Percentiles rank a stretch among this genome's conserved stretches.
Evolutionary conservation across 2,113 vertebrate species (phyloP).

Genomic region (Poicephalus meyeri): DNA sequence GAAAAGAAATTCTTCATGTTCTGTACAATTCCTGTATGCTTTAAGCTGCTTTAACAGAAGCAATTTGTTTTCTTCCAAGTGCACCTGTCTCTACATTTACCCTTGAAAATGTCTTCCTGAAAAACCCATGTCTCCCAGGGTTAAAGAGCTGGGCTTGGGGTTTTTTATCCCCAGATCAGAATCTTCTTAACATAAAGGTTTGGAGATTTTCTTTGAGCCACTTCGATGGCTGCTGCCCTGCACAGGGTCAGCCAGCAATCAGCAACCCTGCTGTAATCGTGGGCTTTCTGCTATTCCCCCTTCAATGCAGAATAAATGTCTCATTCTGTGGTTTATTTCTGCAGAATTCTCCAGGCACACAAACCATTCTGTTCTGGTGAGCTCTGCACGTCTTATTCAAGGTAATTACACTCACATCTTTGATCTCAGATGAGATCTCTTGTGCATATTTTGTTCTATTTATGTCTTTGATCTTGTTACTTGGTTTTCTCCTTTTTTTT

Average conservation of each 20-base stretch:
- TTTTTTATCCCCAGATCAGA: background rate
- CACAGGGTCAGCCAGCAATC: background rate
- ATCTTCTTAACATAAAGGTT: background rate
- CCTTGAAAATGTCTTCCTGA: conserved; percentile 24
- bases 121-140: background rate
- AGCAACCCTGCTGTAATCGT: background rate
- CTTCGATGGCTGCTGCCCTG: background rate
- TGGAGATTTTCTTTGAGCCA: background rate
- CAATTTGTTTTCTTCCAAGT: conserved; percentile 20
- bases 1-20: conserved; percentile 42
- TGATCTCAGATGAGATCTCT: conserved; percentile 79
- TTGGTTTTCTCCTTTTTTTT: conserved; percentile 46
- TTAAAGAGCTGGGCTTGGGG: background rate
- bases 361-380: conserved; percentile 73
- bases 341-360: conserved; percentile 49
- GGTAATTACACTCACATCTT: conserved; percentile 76
- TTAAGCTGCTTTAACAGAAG: conserved; percentile 39
- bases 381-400: conserved; percentile 68
- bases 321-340: conserved; percentile 34
- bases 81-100: background rate
- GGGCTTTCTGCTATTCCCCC: background rate
- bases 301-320: conserved; percentile 17
- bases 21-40: background rate
- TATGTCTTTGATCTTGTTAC: conserved; percentile 79
- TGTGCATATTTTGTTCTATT: conserved; percentile 83